Base-by-base conservation (phyloP, 2,888 invertebrate species). In the Amiota communis region DNA sequence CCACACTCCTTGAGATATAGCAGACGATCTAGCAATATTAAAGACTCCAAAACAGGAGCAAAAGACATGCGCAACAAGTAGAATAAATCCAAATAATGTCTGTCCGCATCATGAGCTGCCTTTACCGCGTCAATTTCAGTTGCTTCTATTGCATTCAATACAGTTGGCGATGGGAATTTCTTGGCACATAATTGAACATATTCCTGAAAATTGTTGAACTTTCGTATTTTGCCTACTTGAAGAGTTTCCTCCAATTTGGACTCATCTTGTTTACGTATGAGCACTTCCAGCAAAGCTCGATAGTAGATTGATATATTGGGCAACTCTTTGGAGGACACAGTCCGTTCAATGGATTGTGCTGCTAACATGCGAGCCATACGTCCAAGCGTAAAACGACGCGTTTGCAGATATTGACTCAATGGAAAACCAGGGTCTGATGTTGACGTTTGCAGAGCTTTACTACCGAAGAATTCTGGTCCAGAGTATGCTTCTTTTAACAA, bases 301-400 rank as follows among this genome's bases (percentile, higher is more conserved):
- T 95, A 95, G 80, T 94, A 93, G 61, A 97, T 90, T 9, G 94
- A 92, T 72, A 91, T 91, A 72, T 83, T 88, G 0, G 95, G 93
- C 71, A 93, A 74, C 83, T 93, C 91, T 74, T 91, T 91, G 46
- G 90, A 89, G 11, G 87, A 79, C 49, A 92, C 87, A 59, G 94
- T 93, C 76, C 96, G 91, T 76, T 95, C 94, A n/a, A 95, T 90
- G 0, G 96, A 94, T 87, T 97, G 97, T 0, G 95, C 93, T 0
- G 96, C 95, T 56, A 97, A 88, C 95, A 97, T 97, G 75, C 96
- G 92, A 0, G 96, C 95, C 88, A 95, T 95, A 65, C 95, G 91
- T 0, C 95, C 95, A 12, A 96, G 85, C 57, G 79, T 81, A 76
- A 91, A 90, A 57, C 90, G 87, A 72, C 88, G 89, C 78, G 91